Evolutionary conservation across 92 coral and sea anemone genomes (phyloP), one percentile per base, ranked within the genome.

Genomic region (Meandrina meandrites): DNA sequence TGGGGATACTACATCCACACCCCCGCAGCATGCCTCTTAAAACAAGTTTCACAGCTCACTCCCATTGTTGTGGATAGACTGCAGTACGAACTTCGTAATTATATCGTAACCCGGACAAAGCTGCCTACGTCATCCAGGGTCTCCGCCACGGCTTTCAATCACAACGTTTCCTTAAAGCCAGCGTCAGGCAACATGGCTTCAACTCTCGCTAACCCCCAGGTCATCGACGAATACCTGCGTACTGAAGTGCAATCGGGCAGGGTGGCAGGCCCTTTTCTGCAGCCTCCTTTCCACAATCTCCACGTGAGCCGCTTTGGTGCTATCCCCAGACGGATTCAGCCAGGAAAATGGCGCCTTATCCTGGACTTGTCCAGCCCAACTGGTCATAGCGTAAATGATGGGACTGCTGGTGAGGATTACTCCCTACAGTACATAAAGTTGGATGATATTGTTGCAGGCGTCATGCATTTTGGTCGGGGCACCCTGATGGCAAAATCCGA

Each of bases 191-290:
- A 36, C 17, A 75, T 1, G 56, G 48, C 79, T 32, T 75, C 79
- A 11, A 51, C 79, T 3, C 51, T 75, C 79, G 45, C 35, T 3
- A 75, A 75, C 22, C 79, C 79, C 30, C 79, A 75, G 57, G 56
- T 75, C 79, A 75, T 75, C 28, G 79, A 75, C 53, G 17, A 75
- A 10, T 75, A 75, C 79, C 15, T 75, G 53, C 79, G 17, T 12
- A 30, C 51, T 0, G 79, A 75, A 45, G 79, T 75, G 15, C 79
- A 75, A 13, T 47, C 10, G 51, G 31, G 2, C 24, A 19, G 19
- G 5, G 4, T 67, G n/a, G n/a, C n/a, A n/a, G n/a, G n/a, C n/a
- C n/a, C n/a, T n/a, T n/a, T n/a, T n/a, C n/a, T n/a, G n/a, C 72
- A n/a, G 72, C 31, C 31, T n/a, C 32, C 72, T 67, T 30, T 67